These are phyloP conservation scores for Bactericera cockerelli DNA, from an alignment of 1,140 invertebrate species.

Conservation along the genomic window DNA sequence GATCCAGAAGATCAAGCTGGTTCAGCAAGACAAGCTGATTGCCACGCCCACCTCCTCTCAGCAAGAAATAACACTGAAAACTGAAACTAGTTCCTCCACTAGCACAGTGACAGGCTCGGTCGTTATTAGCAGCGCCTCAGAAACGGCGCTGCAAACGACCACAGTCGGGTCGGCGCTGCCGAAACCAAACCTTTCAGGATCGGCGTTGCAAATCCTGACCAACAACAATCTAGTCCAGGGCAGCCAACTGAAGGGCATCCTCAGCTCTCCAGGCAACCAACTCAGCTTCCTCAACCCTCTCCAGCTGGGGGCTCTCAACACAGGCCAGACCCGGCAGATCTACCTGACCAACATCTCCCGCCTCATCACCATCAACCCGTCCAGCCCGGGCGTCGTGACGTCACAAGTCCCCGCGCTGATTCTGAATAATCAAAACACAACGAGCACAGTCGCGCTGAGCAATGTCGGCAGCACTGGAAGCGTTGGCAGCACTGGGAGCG, in stretches of 20 bases:
- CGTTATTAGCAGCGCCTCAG: not conserved
- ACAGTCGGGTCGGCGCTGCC: not conserved
- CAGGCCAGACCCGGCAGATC: not conserved
- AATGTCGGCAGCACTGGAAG: no score
- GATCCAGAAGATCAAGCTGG: not conserved
- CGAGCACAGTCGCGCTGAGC: not conserved
- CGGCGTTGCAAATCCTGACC: not conserved
- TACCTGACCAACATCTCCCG: conserved; percentile 1
- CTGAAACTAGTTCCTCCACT: not conserved
- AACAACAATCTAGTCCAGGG: not conserved
- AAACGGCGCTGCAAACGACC: not conserved
- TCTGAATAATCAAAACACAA: conserved; percentile 2
- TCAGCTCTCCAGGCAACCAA: not conserved
- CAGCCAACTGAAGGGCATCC: not conserved
- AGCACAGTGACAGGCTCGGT: not conserved
- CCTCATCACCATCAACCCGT: not conserved
- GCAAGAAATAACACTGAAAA: no score
- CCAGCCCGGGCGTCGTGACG: not conserved
- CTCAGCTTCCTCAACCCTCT: not conserved
- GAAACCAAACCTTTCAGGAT: not conserved
- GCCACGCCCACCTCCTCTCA: not conserved
- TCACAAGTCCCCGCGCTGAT: not conserved
- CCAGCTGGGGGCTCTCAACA: not conserved
- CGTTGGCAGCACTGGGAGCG: not conserved
- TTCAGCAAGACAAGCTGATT: not conserved